phyloP scores from a whole-genome alignment of 2,888 invertebrate species.

The Torymus aiolomorphi region DNA sequence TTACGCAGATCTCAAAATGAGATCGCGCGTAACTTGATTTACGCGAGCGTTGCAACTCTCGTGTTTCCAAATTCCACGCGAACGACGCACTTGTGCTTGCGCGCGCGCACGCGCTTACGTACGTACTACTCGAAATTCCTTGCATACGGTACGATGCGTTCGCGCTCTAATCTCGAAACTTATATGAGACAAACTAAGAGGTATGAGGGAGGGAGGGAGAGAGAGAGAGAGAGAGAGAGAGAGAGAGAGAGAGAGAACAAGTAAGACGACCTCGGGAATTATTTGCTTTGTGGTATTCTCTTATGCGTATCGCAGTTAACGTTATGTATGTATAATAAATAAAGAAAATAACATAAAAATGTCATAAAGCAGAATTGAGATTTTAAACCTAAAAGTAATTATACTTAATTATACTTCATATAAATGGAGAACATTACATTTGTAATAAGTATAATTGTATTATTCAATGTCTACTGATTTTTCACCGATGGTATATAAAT shows the following conservation, averaged over 20 bases:
- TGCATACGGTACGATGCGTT: not conserved
- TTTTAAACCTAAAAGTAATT: not conserved
- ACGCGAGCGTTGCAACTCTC: not conserved
- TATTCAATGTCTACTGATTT: too few relatives aligned
- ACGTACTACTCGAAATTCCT: slow-evolving; percentile 17
- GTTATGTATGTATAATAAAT: too few relatives aligned
- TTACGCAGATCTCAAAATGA: slow-evolving; percentile 28
- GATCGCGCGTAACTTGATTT: slow-evolving; percentile 21
- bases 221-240: not conserved
- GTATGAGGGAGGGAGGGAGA: not conserved
- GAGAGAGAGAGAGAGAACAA: not conserved
- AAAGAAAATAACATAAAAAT: too few relatives aligned
- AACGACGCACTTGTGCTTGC: too few relatives aligned
- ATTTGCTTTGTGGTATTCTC: not conserved
- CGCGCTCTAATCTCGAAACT: slow-evolving; percentile 13
- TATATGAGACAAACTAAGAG: slow-evolving; percentile 5
- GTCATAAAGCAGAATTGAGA: too few relatives aligned
- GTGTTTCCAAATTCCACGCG: slow-evolving; percentile 34
- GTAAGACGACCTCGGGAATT: slow-evolving; percentile 37
- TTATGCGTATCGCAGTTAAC: not conserved
- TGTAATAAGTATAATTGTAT: too few relatives aligned
- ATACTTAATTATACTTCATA: too few relatives aligned
- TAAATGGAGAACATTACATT: too few relatives aligned
- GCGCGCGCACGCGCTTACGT: not conserved
- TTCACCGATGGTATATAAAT: too few relatives aligned